A percentile compares a stretch with the other conserved stretches of the same genome.
Evolutionary conservation across 2,113 vertebrate genomes (phyloP).

Genomic region (Callopanchax toddi): DNA sequence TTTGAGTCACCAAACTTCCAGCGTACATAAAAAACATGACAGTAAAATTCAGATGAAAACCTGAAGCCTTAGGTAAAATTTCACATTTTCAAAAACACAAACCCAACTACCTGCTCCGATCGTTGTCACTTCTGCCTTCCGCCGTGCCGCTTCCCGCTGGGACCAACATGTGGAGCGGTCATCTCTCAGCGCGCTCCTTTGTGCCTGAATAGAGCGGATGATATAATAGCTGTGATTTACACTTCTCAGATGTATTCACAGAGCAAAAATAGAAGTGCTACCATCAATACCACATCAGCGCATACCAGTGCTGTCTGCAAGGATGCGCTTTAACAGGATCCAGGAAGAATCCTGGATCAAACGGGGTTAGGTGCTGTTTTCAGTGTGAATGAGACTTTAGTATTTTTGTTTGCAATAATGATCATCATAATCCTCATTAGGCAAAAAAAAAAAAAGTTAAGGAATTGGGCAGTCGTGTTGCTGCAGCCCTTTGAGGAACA

Average conservation of each 20-base stretch:
- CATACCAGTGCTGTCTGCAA: slow-evolving; percentile 13
- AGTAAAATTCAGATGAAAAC: neutral
- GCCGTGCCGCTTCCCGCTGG: slow-evolving; percentile 35
- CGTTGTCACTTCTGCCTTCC: slow-evolving; percentile 36
- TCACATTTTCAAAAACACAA: slow-evolving; percentile 12
- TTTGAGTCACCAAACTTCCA: neutral
- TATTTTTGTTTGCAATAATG: slow-evolving; percentile 57
- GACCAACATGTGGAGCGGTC: slow-evolving; percentile 45
- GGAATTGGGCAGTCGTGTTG: slow-evolving; percentile 38
- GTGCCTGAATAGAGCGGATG: slow-evolving; percentile 51
- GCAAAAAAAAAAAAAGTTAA: slow-evolving; percentile 20
- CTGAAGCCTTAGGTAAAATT: slow-evolving; percentile 1
- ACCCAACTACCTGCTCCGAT: neutral
- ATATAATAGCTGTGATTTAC: slow-evolving; percentile 59
- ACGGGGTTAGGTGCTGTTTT: slow-evolving; percentile 48
- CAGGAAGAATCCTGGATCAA: slow-evolving; percentile 37
- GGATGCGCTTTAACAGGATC: slow-evolving; percentile 53
- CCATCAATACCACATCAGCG: slow-evolving; percentile 38
- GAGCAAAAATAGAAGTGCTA: slow-evolving; percentile 46
- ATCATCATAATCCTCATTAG: slow-evolving; percentile 47
- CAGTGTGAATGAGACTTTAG: slow-evolving; percentile 43
- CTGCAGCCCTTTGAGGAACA: slow-evolving; percentile 42
- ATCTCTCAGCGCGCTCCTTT: slow-evolving; percentile 44
- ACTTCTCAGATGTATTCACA: slow-evolving; percentile 55
- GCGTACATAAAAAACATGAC: neutral